Evolutionary conservation across 2,113 vertebrate genomes (phyloP), one percentile per base, ranked within the genome.

Genomic region (Platanista minor): DNA sequence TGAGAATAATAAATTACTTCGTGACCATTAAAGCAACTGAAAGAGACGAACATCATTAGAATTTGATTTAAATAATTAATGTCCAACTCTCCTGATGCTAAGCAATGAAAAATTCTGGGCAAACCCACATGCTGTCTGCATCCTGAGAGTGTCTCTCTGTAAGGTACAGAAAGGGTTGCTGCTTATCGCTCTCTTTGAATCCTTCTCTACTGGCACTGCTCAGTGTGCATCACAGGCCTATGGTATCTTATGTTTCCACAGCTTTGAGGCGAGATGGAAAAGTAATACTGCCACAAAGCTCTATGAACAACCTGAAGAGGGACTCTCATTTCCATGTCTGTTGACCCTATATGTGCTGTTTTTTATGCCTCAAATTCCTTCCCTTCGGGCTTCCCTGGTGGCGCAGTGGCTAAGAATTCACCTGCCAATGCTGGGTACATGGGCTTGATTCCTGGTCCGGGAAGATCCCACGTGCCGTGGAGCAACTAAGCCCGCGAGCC

Each of bases 1-100:
- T 86, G n/a, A 83, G 59, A 94, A 75, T 33, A 85, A 81, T 85
- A 80, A 87, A 87, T 66, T 90, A 83, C 75, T 94, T 94, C 46
- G 67, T 90, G 54, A 49, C 43, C 14, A 87, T 21, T 21, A 86
- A 95, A 89, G 43, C 13, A 20, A 83, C 29, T 10, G 49, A 87
- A 90, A 93, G 81, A 87, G n/a, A 52, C 39, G 78, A 91, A 72
- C 54, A 87, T 83, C 72, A 36, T 95, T 71, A 90, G 72, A 92
- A 71, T 46, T 85, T 77, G 69, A 75, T 84, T 90, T 66, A 87
- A 91, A 61, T 91, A 93, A 80, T 74, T 46, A 84, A 36, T 36
- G 23, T 92, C 95, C 64, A 33, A 41, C 46, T 66, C 25, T 86
- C 36, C 83, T 41, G 61, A 92, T 39, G 31, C 18, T 85, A 43